Conservation (phyloP, 2,888 invertebrate genomes). For the Entomobrya proxima region DNA sequence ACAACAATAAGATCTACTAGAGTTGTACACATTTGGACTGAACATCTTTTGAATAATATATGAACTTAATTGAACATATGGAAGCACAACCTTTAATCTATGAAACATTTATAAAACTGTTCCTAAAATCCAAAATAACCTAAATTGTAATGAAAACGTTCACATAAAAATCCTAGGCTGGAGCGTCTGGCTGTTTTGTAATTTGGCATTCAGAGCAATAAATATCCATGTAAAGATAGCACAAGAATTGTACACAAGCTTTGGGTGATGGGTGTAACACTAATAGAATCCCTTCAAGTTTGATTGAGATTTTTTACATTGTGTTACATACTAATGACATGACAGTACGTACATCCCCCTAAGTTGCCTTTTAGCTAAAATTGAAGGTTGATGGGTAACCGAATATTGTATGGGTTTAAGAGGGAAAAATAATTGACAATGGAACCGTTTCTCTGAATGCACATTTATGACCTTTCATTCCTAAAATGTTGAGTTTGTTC, state of each 20-base stretch:
- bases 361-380: background rate
- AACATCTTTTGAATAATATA: background rate
- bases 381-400: background rate
- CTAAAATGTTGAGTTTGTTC: background rate
- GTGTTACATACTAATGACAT: background rate
- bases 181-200: background rate
- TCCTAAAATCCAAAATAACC: too few relatives aligned
- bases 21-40: background rate
- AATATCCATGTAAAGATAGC: background rate
- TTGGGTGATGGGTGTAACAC: constrained; percentile 38
- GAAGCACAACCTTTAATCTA: background rate
- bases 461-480: background rate
- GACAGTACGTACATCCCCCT: too few relatives aligned
- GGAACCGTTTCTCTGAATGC: background rate
- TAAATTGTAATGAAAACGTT: background rate
- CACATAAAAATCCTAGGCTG: constrained; percentile 19
- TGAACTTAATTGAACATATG: background rate
- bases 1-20: background rate
- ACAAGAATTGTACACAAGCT: background rate
- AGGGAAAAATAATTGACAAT: constrained; percentile 17
- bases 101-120: constrained; percentile 3
- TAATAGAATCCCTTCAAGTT: constrained; percentile 49
- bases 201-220: background rate
- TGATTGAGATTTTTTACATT: constrained; percentile 43
- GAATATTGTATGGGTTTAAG: constrained; percentile 3